Base-by-base conservation (phyloP, 1,140 invertebrate genomes). In the Homalodisca vitripennis region DNA sequence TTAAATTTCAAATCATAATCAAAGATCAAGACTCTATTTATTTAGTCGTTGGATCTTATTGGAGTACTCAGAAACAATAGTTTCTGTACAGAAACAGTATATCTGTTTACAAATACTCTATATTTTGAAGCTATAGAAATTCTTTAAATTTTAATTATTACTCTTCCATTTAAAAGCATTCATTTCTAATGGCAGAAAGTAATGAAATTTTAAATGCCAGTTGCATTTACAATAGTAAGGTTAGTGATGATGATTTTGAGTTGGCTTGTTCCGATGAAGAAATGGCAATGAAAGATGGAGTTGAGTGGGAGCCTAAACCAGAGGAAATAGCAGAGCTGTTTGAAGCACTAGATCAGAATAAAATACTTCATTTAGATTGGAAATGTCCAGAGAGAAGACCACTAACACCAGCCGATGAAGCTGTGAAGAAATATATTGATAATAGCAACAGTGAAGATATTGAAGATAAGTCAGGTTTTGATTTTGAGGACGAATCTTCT, bases 401-500 rank as follows among this genome's bases (percentile, higher is more conserved):
- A 47, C 77, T 78, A 17, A 74, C 75, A n/a, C 77, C 79, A 13
- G 74, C 72, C 34, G 34, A 70, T 22, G 69, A 68, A 34, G 57
- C 67, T 17, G 73, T 67, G 27, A 51, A 29, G 1, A 62, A 60
- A 32, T 30, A 69, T 46, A 48, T 67, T 31, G 57, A 29, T 47
- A 62, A 68, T 64, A 32, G 64, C 13, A 71, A 12, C 31, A 17
- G 31, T 3, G 22, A 68, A 67, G 63, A 57, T 20, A 64, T 68
- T 48, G 70, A 77, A 66, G 75, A 76, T 67, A 75, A 79, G 31
- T 74, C 75, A 2, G 78, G 80, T 72, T 81, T 81, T 73, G 80
- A 81, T 73, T 81, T 81, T 68, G 73, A 76, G 72, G 78, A 80
- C 27, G 80, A 81, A 47, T 74, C 75, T 41, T 74, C 73, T 17